Conservation (phyloP, 2,888 invertebrate genomes). For the Drosophila algonquin region DNA sequence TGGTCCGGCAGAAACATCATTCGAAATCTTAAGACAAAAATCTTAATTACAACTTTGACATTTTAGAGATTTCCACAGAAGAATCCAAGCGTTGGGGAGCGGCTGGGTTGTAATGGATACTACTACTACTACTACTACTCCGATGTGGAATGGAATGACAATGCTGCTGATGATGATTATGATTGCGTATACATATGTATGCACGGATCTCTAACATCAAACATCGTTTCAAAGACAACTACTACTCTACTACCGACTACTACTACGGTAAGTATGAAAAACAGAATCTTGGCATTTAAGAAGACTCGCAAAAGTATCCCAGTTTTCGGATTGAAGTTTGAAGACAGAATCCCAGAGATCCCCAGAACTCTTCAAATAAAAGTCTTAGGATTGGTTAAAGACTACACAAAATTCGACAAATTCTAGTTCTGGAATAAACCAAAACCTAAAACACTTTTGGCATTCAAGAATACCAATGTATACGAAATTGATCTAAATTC, state of each 20-base stretch:
- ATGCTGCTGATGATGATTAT: conserved; percentile 11
- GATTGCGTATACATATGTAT: background rate
- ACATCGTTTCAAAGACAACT: background rate
- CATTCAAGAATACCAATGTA: no score
- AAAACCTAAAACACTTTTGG: background rate
- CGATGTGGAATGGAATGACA: conserved; percentile 10
- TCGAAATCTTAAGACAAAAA: conserved; percentile 24
- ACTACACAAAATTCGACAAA: background rate
- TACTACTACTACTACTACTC: no score
- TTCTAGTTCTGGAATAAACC: background rate
- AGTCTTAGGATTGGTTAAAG: background rate
- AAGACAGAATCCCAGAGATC: no score
- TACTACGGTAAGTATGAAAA: background rate
- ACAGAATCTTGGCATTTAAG: background rate
- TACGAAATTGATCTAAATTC: no score
- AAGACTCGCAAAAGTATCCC: background rate
- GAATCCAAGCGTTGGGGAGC: conserved; percentile 8
- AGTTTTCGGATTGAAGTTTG: no score
- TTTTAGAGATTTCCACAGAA: conserved; percentile 29
- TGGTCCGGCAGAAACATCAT: conserved; percentile 23
- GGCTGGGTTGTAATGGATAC: background rate
- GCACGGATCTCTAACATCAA: background rate
- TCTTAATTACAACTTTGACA: conserved; percentile 43
- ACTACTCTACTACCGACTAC: no score
- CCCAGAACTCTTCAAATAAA: background rate